Evolutionary conservation across 2,113 vertebrate species (phyloP).

Genomic region (Corydoras maculifer): DNA sequence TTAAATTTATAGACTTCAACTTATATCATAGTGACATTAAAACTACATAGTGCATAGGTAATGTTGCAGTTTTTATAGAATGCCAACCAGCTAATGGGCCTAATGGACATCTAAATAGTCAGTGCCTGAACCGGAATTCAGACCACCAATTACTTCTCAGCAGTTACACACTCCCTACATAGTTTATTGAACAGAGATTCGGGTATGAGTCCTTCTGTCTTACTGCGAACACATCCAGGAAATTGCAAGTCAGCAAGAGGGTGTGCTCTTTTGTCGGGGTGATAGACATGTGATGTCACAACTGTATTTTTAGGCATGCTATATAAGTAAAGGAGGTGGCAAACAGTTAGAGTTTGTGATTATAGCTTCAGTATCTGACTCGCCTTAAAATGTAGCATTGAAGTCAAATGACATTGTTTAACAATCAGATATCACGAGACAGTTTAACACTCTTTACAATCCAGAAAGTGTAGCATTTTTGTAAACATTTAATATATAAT

Average conservation of each 20-base stretch:
- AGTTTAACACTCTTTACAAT: too few species aligned
- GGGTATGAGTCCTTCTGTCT: too few species aligned
- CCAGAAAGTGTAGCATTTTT: too few species aligned
- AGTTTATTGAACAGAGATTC: too few species aligned
- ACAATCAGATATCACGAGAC: too few species aligned
- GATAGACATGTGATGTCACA: constrained; percentile 25
- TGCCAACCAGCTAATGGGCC: constrained; percentile 1
- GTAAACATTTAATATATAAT: too few species aligned
- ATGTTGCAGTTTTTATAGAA: background rate
- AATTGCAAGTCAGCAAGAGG: constrained; percentile 14
- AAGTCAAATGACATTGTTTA: too few species aligned
- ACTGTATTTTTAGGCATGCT: constrained; percentile 53
- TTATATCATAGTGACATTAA: background rate
- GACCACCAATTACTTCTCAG: background rate
- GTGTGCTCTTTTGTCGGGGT: constrained; percentile 13
- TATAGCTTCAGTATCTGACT: too few species aligned
- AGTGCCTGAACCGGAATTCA: background rate
- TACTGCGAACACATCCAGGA: constrained; percentile 19
- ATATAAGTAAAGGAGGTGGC: constrained; percentile 43
- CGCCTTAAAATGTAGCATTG: too few species aligned
- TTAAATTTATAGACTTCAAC: constrained; percentile 8
- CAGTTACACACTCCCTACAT: too few species aligned
- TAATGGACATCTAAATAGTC: background rate
- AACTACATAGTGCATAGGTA: background rate
- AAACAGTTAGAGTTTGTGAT: constrained; percentile 17